These are phyloP conservation scores for Nasonia oneida DNA, from an alignment of 2,888 invertebrate species.

Conservation along the genomic window DNA sequence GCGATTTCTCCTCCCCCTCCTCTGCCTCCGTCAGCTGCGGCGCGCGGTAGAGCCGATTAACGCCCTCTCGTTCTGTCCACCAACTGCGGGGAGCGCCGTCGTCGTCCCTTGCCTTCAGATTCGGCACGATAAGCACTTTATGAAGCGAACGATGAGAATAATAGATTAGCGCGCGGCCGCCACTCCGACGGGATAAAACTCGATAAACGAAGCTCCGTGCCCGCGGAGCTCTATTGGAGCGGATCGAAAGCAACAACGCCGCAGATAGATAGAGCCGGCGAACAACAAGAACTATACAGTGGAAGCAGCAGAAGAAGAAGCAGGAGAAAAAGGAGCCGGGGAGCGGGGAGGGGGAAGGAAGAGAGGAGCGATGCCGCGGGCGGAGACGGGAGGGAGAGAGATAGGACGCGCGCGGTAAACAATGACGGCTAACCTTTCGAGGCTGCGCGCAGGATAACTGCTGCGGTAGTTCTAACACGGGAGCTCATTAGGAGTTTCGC, in stretches of 20 bases:
- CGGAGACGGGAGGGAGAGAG: constrained; percentile 45
- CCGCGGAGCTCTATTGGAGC: not conserved
- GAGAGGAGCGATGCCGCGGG: constrained; percentile 21
- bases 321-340: constrained; percentile 54
- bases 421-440: constrained; percentile 74
- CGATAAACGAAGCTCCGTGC: constrained; percentile 59
- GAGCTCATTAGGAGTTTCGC: constrained; percentile 76
- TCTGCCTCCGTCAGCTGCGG: not conserved
- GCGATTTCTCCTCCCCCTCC: constrained; percentile 34
- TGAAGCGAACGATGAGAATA: constrained; percentile 74
- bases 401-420: constrained; percentile 69
- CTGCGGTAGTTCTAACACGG: constrained; percentile 72
- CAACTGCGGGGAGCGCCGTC: constrained; percentile 60
- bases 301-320: constrained; percentile 33
- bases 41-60: constrained; percentile 71
- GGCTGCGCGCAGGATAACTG: constrained; percentile 66
- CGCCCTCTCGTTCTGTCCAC: constrained; percentile 72
- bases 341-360: constrained; percentile 48
- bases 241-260: not conserved
- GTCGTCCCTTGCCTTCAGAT: constrained; percentile 66
- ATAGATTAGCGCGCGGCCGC: constrained; percentile 72
- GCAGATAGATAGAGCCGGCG: constrained; percentile 13
- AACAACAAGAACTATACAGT: constrained; percentile 31
- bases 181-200: constrained; percentile 55
- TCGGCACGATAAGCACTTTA: constrained; percentile 74